These are phyloP conservation scores for Trissolcus brochymenae DNA, from an alignment of 2,888 invertebrate species.

Conservation along the genomic window DNA sequence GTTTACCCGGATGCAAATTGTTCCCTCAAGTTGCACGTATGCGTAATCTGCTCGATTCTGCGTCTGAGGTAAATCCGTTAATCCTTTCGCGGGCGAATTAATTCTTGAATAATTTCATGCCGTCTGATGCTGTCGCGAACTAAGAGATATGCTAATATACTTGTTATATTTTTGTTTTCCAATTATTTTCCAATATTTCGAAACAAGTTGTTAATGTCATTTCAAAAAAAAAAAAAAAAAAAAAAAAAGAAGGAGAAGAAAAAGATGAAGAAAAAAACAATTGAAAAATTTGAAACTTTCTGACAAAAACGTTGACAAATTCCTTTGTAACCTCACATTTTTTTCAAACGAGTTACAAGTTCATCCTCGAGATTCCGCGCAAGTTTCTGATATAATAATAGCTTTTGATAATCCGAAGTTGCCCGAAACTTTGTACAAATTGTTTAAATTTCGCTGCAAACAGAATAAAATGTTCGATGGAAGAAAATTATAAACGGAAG, in stretches of 20 bases:
- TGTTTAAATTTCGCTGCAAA: too few relatives aligned
- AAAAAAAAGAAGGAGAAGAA: too few relatives aligned
- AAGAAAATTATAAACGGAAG: too few relatives aligned
- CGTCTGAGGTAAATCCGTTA: conserved; percentile 56
- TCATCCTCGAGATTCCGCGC: too few relatives aligned
- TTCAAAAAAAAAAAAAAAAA: neutral
- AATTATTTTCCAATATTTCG: conserved; percentile 25
- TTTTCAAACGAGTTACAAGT: too few relatives aligned
- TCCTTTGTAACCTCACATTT: too few relatives aligned
- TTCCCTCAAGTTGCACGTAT: conserved; percentile 55
- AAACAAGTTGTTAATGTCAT: neutral
- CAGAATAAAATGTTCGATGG: neutral
- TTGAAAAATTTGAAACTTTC: too few relatives aligned
- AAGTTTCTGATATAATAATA: too few relatives aligned
- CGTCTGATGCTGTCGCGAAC: conserved; percentile 50
- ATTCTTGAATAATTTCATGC: conserved; percentile 57
- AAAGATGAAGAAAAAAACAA: too few relatives aligned
- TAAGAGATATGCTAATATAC: conserved; percentile 56
- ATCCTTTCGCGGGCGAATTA: conserved; percentile 56
- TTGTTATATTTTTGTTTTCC: conserved; percentile 29
- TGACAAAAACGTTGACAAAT: too few relatives aligned
- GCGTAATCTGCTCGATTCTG: conserved; percentile 57
- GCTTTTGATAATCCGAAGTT: too few relatives aligned
- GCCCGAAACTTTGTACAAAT: too few relatives aligned
- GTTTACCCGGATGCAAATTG: conserved; percentile 58